Percentiles rank a stretch among this genome's conserved stretches.
Conservation (phyloP, 2,888 invertebrate genomes). For the Rhaphigaster nebulosa region DNA sequence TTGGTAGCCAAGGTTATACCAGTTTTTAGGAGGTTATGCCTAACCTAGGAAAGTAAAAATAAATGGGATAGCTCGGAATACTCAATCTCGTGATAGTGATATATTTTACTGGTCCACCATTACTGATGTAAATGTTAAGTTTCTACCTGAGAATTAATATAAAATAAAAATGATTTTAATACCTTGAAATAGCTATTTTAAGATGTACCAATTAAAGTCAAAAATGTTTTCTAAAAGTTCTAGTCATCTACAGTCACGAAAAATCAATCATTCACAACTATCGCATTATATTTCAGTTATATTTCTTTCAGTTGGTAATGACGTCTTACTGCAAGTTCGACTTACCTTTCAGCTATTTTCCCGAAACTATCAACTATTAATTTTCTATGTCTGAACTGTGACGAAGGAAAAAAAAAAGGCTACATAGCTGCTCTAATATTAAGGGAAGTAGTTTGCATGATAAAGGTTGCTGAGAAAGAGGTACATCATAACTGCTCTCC, state of each 20-base stretch:
- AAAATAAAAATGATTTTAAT: too few species aligned
- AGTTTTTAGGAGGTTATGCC: too few species aligned
- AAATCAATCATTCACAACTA: neutral
- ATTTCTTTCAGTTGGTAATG: neutral
- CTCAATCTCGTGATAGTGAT: too few species aligned
- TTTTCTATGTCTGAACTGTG: neutral
- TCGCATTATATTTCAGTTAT: neutral
- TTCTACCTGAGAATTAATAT: too few species aligned
- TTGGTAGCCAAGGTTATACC: too few species aligned
- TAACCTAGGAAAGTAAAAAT: too few species aligned
- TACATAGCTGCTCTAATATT: slow-evolving; percentile 10
- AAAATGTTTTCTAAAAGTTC: too few species aligned
- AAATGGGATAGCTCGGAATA: too few species aligned
- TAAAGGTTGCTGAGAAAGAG: slow-evolving; percentile 11
- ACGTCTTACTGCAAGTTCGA: neutral
- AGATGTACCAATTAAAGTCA: too few species aligned
- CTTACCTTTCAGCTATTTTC: neutral
- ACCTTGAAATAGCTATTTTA: too few species aligned
- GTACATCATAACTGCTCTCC: slow-evolving; percentile 24
- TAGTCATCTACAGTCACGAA: neutral
- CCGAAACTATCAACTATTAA: neutral
- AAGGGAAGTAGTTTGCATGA: neutral
- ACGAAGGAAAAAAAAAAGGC: neutral
- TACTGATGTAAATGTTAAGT: too few species aligned
- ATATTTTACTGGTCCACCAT: too few species aligned